A percentile compares a stretch with the other conserved stretches of the same genome.
Evolutionary conservation across 2,113 vertebrate genomes (phyloP).

Genomic region (Ovis aries): ARS-UI_Ramb_v3.0 NC_056080.1:54766001-54766500

Average conservation of each 20-base stretch:
- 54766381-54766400: background rate
- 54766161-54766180: background rate
- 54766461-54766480: background rate
- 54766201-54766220: background rate
- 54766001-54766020: background rate
- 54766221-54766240: background rate
- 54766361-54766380: background rate
- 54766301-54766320: background rate
- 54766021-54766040: background rate
- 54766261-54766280: background rate
- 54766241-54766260: background rate
- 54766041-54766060: background rate
- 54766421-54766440: conserved; percentile 2
- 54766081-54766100: background rate
- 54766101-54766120: background rate
- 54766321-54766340: background rate
- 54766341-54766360: background rate
- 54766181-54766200: conserved; percentile 10
- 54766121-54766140: background rate
- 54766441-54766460: background rate
- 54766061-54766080: background rate
- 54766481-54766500: background rate
- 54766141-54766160: conserved; percentile 10
- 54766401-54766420: background rate
- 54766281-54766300: background rate